Percentiles rank a stretch among this genome's conserved stretches.
These are phyloP conservation scores for Omphaloscelis lunosa DNA, from an alignment of 2,888 invertebrate genomes.

Conservation along the genomic window DNA sequence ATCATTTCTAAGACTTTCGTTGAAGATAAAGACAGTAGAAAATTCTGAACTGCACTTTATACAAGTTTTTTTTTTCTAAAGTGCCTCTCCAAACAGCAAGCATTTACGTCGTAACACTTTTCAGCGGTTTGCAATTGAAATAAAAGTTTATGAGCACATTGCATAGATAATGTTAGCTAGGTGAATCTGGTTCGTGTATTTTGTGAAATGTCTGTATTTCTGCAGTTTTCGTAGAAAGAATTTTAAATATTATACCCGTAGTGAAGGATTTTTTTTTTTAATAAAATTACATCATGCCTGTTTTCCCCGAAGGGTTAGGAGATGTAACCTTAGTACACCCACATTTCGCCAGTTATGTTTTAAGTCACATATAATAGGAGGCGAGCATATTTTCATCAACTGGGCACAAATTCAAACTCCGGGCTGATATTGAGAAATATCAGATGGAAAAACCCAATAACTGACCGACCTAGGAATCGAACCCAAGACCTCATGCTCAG, in stretches of 20 bases:
- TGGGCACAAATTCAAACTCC: no score
- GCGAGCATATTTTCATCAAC: no score
- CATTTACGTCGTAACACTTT: constrained; percentile 75
- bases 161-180: constrained; percentile 41
- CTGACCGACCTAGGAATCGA: no score
- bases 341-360: neutral
- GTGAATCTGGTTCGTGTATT: constrained; percentile 54
- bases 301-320: neutral
- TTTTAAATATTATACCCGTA: constrained; percentile 3
- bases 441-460: no score
- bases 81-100: constrained; percentile 69
- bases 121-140: constrained; percentile 72
- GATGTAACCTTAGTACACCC: no score
- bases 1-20: constrained; percentile 54
- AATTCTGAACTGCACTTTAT: constrained; percentile 72
- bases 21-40: constrained; percentile 27
- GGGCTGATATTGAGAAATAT: no score
- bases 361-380: no score
- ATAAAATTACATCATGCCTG: neutral
- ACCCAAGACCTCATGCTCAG: no score
- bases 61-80: constrained; percentile 74
- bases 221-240: constrained; percentile 7
- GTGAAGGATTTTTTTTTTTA: neutral
- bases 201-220: constrained; percentile 30
- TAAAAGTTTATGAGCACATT: constrained; percentile 58